These are phyloP conservation scores for Platycnemis pennipes DNA, from an alignment of 2,888 invertebrate genomes.

Conservation along the genomic window DNA sequence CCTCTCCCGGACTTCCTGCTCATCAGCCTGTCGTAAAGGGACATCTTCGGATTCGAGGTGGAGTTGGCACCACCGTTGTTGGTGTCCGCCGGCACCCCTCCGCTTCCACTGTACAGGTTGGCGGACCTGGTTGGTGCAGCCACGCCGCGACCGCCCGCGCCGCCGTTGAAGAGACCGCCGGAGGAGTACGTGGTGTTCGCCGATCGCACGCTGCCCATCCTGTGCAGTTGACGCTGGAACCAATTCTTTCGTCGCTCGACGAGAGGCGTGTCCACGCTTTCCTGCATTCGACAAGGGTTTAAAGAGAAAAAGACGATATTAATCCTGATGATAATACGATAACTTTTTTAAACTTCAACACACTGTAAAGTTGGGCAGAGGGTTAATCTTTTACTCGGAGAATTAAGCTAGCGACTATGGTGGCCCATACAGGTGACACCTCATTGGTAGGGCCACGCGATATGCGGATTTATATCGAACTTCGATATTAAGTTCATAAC, in stretches of 20 bases:
- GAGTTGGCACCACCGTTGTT: slow-evolving; percentile 50
- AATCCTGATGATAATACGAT: not conserved
- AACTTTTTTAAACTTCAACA: not conserved
- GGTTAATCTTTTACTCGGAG: too few relatives aligned
- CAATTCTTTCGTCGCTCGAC: slow-evolving; percentile 93
- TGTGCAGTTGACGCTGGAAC: slow-evolving; percentile 91
- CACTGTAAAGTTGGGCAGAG: too few relatives aligned
- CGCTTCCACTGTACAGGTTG: slow-evolving; percentile 51
- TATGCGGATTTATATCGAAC: too few relatives aligned
- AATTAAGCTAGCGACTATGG: too few relatives aligned
- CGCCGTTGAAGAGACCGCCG: slow-evolving; percentile 85
- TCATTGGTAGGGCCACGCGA: too few relatives aligned
- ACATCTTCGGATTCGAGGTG: slow-evolving; percentile 84
- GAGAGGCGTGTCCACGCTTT: slow-evolving; percentile 93
- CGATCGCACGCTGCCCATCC: slow-evolving; percentile 92
- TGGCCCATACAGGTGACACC: too few relatives aligned
- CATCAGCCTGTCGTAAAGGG: slow-evolving; percentile 90
- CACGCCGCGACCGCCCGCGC: slow-evolving; percentile 25
- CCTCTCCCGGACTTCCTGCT: slow-evolving; percentile 88
- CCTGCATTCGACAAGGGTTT: slow-evolving; percentile 80
- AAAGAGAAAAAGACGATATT: slow-evolving; percentile 11
- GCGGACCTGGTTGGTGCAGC: not conserved
- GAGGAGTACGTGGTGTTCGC: slow-evolving; percentile 93
- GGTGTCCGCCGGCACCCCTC: slow-evolving; percentile 32
- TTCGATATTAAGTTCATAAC: too few relatives aligned